These are phyloP conservation scores for Danio tinwini DNA, from an alignment of 2,797 vertebrate genomes.

Conservation along the genomic window DNA sequence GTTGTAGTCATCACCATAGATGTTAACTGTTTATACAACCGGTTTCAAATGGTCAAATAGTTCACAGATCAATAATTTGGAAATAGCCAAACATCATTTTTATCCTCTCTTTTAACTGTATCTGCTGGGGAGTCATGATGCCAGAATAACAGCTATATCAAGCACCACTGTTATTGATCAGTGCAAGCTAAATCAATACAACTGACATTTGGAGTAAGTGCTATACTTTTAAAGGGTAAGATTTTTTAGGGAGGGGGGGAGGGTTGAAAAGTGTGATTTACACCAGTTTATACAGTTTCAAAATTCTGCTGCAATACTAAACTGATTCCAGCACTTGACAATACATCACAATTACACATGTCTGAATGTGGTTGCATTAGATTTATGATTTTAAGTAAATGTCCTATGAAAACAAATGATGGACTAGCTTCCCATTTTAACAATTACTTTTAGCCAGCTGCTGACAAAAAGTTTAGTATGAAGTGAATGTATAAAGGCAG, in stretches of 20 bases:
- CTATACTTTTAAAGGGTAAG: not conserved
- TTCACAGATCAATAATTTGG: slow-evolving; percentile 29
- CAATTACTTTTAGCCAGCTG: not conserved
- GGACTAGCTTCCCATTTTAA: not conserved
- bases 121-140: slow-evolving; percentile 39
- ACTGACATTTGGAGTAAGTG: not conserved
- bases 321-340: not conserved
- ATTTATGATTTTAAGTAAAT: not conserved
- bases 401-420: not conserved
- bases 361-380: not conserved
- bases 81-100: slow-evolving; percentile 3
- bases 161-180: slow-evolving; percentile 25
- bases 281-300: not conserved
- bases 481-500: not conserved
- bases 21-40: too few species aligned
- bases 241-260: not conserved
- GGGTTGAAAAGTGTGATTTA: slow-evolving; percentile 6
- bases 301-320: not conserved
- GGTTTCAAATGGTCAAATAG: too few species aligned
- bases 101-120: slow-evolving; percentile 8
- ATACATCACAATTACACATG: not conserved
- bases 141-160: slow-evolving; percentile 13
- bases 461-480: too few species aligned
- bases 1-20: too few species aligned
- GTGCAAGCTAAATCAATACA: slow-evolving; percentile 24